Evolutionary conservation across 2,113 vertebrate species (phyloP).

Genomic region (Phrynocephalus versicolor): DNA sequence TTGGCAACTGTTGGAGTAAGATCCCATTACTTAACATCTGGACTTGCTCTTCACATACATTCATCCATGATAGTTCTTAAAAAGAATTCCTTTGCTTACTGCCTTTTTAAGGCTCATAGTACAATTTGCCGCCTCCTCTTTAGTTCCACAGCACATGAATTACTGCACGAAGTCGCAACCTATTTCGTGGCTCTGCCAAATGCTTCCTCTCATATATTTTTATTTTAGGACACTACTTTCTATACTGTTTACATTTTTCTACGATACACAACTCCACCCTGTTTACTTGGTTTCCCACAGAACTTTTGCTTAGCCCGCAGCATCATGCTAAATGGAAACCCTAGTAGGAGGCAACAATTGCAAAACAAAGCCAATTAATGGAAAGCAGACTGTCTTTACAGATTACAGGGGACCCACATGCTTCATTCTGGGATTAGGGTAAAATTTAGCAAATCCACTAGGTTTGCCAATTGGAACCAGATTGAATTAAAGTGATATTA

Average conservation of each 20-base stretch:
- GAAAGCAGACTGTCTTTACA: slow-evolving; percentile 47
- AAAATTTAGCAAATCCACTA: too few relatives aligned
- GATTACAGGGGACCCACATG: too few relatives aligned
- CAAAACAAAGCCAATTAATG: slow-evolving; percentile 57
- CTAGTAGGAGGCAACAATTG: slow-evolving; percentile 49
- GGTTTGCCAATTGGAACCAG: too few relatives aligned
- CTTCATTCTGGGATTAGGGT: too few relatives aligned
- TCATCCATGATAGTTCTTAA: background rate
- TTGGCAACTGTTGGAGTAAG: background rate
- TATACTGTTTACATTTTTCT: slow-evolving; percentile 36
- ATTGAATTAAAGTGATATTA: too few relatives aligned
- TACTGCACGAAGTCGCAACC: slow-evolving; percentile 2
- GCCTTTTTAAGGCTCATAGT: background rate
- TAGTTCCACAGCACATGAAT: background rate
- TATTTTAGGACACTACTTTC: slow-evolving; percentile 34
- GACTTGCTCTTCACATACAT: background rate
- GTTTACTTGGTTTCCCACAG: slow-evolving; percentile 46
- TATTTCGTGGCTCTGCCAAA: slow-evolving; percentile 31
- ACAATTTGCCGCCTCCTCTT: background rate
- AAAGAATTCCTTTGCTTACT: background rate
- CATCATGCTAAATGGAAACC: slow-evolving; percentile 50
- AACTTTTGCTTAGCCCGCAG: slow-evolving; percentile 57
- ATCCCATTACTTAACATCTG: background rate
- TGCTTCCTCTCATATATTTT: background rate
- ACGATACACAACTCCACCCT: slow-evolving; percentile 32